Percentiles rank a stretch among this genome's conserved stretches.
Evolutionary conservation across 2,797 vertebrate genomes (phyloP).

Genomic region (Eulemur albifrons): DNA sequence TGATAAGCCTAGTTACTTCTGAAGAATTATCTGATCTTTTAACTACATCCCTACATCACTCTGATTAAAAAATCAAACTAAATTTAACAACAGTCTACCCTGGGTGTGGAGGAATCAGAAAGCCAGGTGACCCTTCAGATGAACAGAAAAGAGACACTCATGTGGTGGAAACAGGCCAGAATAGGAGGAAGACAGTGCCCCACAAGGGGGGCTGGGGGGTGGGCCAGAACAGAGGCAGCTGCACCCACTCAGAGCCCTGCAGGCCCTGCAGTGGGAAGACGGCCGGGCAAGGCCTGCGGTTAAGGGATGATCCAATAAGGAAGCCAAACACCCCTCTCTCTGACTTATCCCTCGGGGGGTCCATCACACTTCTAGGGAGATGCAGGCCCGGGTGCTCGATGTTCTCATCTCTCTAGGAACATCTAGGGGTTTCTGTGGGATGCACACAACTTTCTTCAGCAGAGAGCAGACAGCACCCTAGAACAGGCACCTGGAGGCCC

Average conservation of each 20-base stretch:
- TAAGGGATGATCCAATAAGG: too few species aligned
- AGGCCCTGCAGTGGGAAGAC: too few species aligned
- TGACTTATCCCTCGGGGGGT: not conserved
- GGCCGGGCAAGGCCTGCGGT: not conserved
- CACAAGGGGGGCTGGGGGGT: accelerated
- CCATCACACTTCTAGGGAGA: not conserved
- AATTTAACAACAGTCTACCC: not conserved
- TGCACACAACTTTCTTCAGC: not conserved
- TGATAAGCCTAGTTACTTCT: not conserved
- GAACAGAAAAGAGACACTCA: not conserved
- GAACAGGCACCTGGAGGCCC: not conserved
- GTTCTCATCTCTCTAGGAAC: not conserved
- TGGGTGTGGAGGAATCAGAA: not conserved
- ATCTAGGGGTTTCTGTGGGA: not conserved
- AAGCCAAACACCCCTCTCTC: not conserved
- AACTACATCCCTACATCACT: not conserved
- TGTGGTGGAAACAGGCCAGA: accelerated
- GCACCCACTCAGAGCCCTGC: not conserved
- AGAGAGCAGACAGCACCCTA: not conserved
- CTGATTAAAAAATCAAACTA: not conserved
- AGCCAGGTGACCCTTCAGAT: not conserved
- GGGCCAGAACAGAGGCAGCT: too few species aligned
- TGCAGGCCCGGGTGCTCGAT: accelerated
- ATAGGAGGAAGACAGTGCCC: not conserved
- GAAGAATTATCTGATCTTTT: not conserved